Evolutionary conservation across 2,797 vertebrate species (phyloP), one percentile per base, ranked within the genome.

Genomic region (Cyprinodon diabolis): DNA sequence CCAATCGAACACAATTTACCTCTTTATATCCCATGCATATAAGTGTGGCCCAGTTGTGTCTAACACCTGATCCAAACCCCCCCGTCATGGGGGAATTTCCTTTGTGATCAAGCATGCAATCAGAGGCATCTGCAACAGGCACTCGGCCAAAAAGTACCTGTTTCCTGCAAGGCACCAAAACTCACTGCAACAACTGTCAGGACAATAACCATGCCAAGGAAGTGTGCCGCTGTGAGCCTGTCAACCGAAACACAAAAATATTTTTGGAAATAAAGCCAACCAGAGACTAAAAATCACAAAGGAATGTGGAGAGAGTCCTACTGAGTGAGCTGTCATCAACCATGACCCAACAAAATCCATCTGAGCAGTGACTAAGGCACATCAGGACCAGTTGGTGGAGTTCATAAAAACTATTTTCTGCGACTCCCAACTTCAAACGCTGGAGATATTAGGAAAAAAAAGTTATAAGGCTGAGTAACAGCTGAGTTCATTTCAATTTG

Each of bases 71-170:
- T 81, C 71, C 68, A 76, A 74, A 81, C 86, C 72, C 86, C 72
- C 74, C 82, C n/a, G 56, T 91, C 86, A 83, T 76, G 15, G 83
- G 83, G 83, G 87, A 93, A 93, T 93, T 90, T 92, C 88, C 85
- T 84, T 74, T 70, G 83, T 91, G 86, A 94, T 94, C 89, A 87
- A 79, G 75, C 83, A 7, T 90, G 89, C 86, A 92, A 90, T 91
- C 76, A 60, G 78, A 87, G 87, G 88, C 91, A 94, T 94, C 91
- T 94, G 91, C 74, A 75, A 76, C 2, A 63, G 54, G 76, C 69
- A 52, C 82, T 84, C 62, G 77, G 91, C 91, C 91, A 93, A 89
- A 81, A 90, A 86, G 87, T 74, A 48, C 72, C 78, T 0, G 40
- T 84, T 77, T 57, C 52, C 82, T 48, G 65, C 37, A 83, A 76